These are phyloP conservation scores for Agonopterix arenella DNA, from an alignment of 2,888 invertebrate species.

Conservation along the genomic window DNA sequence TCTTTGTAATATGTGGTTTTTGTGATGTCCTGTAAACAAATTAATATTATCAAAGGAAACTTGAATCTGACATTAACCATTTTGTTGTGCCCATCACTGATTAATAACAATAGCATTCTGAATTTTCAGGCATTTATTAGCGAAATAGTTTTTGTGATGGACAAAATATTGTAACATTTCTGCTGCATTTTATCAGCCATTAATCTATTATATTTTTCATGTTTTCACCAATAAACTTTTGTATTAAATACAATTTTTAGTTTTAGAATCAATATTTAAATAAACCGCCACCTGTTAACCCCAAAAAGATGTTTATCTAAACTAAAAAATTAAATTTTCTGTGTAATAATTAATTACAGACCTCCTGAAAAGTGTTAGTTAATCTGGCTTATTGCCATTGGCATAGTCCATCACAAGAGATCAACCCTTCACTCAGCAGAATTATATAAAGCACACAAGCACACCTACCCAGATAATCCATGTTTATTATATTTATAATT, in stretches of 20 bases:
- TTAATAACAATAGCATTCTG: slow-evolving; percentile 58
- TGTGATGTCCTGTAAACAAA: slow-evolving; percentile 57
- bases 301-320: slow-evolving; percentile 57
- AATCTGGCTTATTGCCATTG: no score
- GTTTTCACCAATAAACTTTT: slow-evolving; percentile 78
- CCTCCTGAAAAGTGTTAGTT: no score
- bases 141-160: slow-evolving; percentile 72
- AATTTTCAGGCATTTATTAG: slow-evolving; percentile 76
- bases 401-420: background rate
- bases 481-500: no score
- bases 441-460: no score
- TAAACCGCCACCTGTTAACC: slow-evolving; percentile 72
- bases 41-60: slow-evolving; percentile 60
- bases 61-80: slow-evolving; percentile 67
- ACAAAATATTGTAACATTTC: slow-evolving; percentile 75
- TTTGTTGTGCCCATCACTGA: slow-evolving; percentile 70
- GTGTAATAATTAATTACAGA: no score
- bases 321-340: background rate
- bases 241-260: slow-evolving; percentile 78
- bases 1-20: slow-evolving; percentile 52
- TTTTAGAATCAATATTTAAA: slow-evolving; percentile 74
- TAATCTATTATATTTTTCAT: slow-evolving; percentile 78
- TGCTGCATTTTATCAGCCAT: slow-evolving; percentile 77
- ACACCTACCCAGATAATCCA: no score
- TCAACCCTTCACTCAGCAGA: background rate